Evolutionary conservation across 2,888 invertebrate species (phyloP).

Genomic region (Dorcus hopei): DNA sequence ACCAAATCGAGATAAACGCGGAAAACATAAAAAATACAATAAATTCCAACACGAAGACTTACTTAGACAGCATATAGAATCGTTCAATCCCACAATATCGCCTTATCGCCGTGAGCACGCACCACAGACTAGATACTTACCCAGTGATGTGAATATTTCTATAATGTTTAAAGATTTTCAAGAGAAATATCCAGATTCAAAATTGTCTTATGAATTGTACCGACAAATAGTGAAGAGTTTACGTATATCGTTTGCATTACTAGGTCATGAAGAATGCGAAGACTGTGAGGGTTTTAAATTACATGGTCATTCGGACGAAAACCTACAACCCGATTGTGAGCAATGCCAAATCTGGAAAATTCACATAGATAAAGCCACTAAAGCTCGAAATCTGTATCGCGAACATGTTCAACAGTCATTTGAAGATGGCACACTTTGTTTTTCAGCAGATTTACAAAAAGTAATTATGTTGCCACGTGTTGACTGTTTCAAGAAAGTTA

Average conservation of each 20-base stretch:
- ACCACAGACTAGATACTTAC: not conserved
- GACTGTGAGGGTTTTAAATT: constrained; percentile 5
- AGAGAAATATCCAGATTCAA: not conserved
- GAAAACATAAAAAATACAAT: no score
- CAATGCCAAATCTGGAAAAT: not conserved
- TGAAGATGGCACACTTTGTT: constrained; percentile 13
- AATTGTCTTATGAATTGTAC: constrained; percentile 3
- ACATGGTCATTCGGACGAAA: constrained; percentile 3
- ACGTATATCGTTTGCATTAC: not conserved
- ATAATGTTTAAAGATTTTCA: not conserved
- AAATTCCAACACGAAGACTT: no score
- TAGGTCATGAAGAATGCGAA: constrained; percentile 5
- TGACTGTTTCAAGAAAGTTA: no score
- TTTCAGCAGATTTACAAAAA: constrained; percentile 4
- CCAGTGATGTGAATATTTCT: not conserved
- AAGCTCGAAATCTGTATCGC: constrained; percentile 11
- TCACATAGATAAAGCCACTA: not conserved
- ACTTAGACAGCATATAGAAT: no score
- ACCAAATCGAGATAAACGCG: no score
- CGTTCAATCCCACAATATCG: no score
- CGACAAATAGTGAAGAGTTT: constrained; percentile 2
- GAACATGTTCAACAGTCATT: constrained; percentile 12
- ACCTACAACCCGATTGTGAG: not conserved
- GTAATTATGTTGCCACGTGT: not conserved
- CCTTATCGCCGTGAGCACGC: not conserved